These are phyloP conservation scores for Caenorhabditis plicata DNA, from an alignment of 2,888 invertebrate genomes.

Conservation along the genomic window DNA sequence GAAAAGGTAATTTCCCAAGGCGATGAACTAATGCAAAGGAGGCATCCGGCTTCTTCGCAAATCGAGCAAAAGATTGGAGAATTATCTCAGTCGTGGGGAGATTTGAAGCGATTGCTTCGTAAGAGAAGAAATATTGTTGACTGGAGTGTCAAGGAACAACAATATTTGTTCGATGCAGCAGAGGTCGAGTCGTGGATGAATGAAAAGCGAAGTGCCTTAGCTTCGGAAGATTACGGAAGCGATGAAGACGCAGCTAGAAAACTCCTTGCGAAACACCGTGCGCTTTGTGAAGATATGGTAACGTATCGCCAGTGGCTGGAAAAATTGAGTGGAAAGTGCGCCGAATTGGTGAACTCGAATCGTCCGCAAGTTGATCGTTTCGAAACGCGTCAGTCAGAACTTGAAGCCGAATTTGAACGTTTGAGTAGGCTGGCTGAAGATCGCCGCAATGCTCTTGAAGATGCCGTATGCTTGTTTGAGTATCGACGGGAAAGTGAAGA, in stretches of 20 bases:
- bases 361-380: slow-evolving; percentile 46
- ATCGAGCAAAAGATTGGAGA: slow-evolving; percentile 78
- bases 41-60: slow-evolving; percentile 80
- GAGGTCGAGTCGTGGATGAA: slow-evolving; percentile 81
- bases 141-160: slow-evolving; percentile 83
- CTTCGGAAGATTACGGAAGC: slow-evolving; percentile 80
- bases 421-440: slow-evolving; percentile 45
- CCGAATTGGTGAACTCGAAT: slow-evolving; percentile 34
- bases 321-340: slow-evolving; percentile 41
- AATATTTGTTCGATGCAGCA: slow-evolving; percentile 68
- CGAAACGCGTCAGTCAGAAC: slow-evolving; percentile 47
- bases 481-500: slow-evolving; percentile 78
- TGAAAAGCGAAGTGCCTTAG: slow-evolving; percentile 81
- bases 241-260: slow-evolving; percentile 89
- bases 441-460: slow-evolving; percentile 74
- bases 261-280: slow-evolving; percentile 90
- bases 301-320: slow-evolving; percentile 55
- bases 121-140: slow-evolving; percentile 69
- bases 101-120: slow-evolving; percentile 59
- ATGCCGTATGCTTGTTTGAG: slow-evolving; percentile 85
- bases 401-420: slow-evolving; percentile 49
- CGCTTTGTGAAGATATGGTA: slow-evolving; percentile 66
- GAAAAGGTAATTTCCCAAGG: slow-evolving; percentile 83
- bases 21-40: slow-evolving; percentile 75
- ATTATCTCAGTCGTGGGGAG: slow-evolving; percentile 66